Conservation (phyloP, 2,113 vertebrate genomes). For the Sprattus sprattus region DNA sequence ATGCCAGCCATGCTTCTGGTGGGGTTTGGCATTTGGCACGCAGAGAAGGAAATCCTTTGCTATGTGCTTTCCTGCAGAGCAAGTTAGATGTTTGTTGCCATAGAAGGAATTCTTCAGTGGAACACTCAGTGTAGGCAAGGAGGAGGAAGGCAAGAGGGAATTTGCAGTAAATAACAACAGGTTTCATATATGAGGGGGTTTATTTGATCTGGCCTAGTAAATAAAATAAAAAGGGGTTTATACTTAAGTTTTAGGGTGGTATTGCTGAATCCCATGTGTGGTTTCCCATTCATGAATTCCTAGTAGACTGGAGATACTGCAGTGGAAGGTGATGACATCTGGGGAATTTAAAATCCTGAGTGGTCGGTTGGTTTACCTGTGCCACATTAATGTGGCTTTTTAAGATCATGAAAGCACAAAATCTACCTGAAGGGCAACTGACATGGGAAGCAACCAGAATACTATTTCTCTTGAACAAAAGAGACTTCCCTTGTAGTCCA, state of each 20-base stretch:
- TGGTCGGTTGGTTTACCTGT: slow-evolving; percentile 26
- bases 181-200: background rate
- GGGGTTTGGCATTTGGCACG: background rate
- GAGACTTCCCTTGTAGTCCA: background rate
- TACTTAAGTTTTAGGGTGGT: background rate
- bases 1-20: background rate
- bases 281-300: slow-evolving; percentile 40
- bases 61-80: background rate
- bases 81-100: background rate
- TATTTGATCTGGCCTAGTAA: background rate
- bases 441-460: background rate
- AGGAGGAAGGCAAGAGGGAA: background rate
- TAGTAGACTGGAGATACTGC: slow-evolving; percentile 29
- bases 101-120: background rate
- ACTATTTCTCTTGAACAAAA: slow-evolving; percentile 10
- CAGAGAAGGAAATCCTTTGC: background rate
- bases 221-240: too few species aligned
- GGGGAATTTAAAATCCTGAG: background rate
- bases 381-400: background rate
- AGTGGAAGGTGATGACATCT: slow-evolving; percentile 35
- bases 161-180: too few species aligned
- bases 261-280: slow-evolving; percentile 3
- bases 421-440: background rate
- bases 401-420: too few species aligned
- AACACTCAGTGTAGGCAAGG: background rate